Conservation (phyloP, 2,113 vertebrate species). For the Vimba vimba region DNA sequence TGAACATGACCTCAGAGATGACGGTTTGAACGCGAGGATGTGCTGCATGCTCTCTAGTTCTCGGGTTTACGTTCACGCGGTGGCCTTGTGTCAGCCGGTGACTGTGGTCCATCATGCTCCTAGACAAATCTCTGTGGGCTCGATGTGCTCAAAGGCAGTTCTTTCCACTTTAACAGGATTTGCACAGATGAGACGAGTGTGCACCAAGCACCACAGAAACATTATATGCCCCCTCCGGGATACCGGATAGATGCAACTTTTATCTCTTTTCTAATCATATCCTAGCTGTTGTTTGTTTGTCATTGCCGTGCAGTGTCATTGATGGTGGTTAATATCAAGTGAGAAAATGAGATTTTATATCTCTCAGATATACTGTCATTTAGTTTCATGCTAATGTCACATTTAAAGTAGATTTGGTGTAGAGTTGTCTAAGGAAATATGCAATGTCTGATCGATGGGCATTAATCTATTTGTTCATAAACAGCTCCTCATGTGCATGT, state of each 20-base stretch:
- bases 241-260: constrained; percentile 44
- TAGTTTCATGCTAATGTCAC: neutral
- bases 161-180: constrained; percentile 58
- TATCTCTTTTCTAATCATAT: constrained; percentile 58
- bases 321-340: constrained; percentile 37
- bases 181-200: constrained; percentile 55
- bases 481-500: neutral
- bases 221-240: constrained; percentile 53
- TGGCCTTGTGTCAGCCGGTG: constrained; percentile 16
- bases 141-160: constrained; percentile 57
- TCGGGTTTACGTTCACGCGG: neutral
- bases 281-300: constrained; percentile 46
- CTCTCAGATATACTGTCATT: constrained; percentile 13
- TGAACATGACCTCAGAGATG: constrained; percentile 7
- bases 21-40: neutral
- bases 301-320: constrained; percentile 44
- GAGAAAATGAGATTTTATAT: constrained; percentile 30
- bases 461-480: constrained; percentile 5
- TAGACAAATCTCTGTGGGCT: constrained; percentile 51
- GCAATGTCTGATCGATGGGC: neutral
- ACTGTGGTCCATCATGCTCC: constrained; percentile 36
- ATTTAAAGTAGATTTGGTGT: constrained; percentile 18
- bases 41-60: neutral
- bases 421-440: neutral
- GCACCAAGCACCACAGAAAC: constrained; percentile 53